These are phyloP conservation scores for Malacoctenus gilli DNA, from an alignment of 2,797 vertebrate genomes.

Conservation along the genomic window DNA sequence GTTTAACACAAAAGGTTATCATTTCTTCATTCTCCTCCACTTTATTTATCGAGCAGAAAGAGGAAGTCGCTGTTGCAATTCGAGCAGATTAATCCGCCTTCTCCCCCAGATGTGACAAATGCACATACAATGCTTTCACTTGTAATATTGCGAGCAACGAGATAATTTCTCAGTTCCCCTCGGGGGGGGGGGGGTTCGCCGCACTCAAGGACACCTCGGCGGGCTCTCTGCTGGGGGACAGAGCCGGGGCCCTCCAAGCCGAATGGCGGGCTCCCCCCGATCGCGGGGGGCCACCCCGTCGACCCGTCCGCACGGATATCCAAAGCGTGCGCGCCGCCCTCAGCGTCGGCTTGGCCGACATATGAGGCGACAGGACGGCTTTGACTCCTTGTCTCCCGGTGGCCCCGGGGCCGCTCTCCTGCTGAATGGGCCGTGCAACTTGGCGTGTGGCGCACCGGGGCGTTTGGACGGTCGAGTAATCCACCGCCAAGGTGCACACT, in stretches of 20 bases:
- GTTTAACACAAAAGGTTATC: background rate
- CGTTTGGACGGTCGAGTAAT: constrained; percentile 71
- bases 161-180: constrained; percentile 2
- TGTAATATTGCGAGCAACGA: constrained; percentile 24
- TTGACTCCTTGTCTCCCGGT: constrained; percentile 32
- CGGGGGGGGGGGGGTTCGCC: constrained; percentile 19
- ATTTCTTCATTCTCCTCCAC: background rate
- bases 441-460: constrained; percentile 33
- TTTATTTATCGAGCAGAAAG: no score
- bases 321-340: constrained; percentile 10
- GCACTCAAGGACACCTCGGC: constrained; percentile 49
- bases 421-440: constrained; percentile 54
- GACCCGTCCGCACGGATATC: constrained; percentile 27
- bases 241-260: constrained; percentile 31
- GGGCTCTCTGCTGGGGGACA: constrained; percentile 34
- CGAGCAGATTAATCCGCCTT: background rate
- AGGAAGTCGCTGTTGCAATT: constrained; percentile 1
- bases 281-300: constrained; percentile 39
- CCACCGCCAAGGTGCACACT: constrained; percentile 71
- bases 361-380: constrained; percentile 30
- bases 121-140: constrained; percentile 12
- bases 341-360: constrained; percentile 33
- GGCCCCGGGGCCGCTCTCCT: constrained; percentile 25
- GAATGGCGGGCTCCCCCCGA: no score
- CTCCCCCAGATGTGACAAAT: constrained; percentile 14